These are phyloP conservation scores for Epinephelus fuscoguttatus DNA, from an alignment of 2,113 vertebrate species.

Conservation along the genomic window DNA sequence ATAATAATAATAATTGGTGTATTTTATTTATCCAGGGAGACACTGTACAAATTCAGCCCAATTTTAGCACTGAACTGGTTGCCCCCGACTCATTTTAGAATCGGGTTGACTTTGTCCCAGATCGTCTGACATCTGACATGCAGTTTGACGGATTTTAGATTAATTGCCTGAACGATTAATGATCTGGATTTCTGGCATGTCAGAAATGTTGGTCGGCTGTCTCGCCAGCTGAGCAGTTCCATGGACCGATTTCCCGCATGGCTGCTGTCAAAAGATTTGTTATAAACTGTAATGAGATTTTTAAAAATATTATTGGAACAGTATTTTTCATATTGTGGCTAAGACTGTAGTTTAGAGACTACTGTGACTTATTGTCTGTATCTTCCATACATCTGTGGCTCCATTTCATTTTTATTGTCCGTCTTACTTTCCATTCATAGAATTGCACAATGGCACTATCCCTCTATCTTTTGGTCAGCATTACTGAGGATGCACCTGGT, in stretches of 20 bases:
- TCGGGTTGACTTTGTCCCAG: neutral
- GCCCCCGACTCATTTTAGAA: neutral
- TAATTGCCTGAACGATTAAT: neutral
- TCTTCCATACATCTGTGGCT: neutral
- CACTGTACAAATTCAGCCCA: too few relatives aligned
- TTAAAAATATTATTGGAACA: neutral
- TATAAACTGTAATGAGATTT: neutral
- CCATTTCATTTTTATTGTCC: neutral
- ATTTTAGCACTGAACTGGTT: neutral
- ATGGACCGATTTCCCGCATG: neutral
- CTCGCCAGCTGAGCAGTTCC: neutral
- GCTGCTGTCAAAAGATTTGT: neutral
- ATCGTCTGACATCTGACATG: neutral
- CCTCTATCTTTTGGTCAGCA: neutral
- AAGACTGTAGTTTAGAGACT: neutral
- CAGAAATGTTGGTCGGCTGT: neutral
- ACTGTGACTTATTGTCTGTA: neutral
- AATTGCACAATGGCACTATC: neutral
- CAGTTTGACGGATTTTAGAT: neutral
- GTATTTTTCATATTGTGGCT: neutral
- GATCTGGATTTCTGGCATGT: neutral
- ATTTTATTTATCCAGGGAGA: too few relatives aligned
- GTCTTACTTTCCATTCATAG: neutral
- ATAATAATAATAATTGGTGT: too few relatives aligned
- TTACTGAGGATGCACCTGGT: fast-evolving